Base-by-base conservation (phyloP, 2,888 invertebrate species). In the Heteromyza rotundicornis region DNA sequence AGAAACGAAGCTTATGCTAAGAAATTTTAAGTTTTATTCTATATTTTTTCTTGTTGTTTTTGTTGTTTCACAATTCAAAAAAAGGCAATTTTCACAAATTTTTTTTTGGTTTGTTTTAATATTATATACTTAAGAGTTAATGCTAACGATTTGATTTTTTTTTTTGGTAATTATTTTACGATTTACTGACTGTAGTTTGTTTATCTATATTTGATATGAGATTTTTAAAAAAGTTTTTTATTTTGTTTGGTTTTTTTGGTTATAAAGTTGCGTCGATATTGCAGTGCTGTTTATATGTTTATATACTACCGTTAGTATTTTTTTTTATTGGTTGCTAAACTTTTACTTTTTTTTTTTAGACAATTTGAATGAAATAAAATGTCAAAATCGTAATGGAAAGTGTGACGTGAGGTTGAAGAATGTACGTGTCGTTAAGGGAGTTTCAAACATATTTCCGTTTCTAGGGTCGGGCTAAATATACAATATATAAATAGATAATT, bases 81-180 rank as follows among this genome's bases (percentile, higher is more conserved):
- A 50, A 23, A 55, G 23, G 35, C 22, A 47, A 14, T 24, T 52
- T 24, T 52, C 32, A 32, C 50, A 52, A 61, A 54, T 58, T 66
- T 16, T 56, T 16, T 60, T 50, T 19, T 53, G 35, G 55, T 56
- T 61, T 24, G 14, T 32, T 59, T 56, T 59, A 10, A 24, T 53
- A 59, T n/a, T 32, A 16, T n/a, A 62, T 52, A 47, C 35, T 53
- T n/a, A n/a, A n/a, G n/a, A n/a, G n/a, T n/a, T 60, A 57, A 50
- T 58, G 51, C 56, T 44, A 63, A 63, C 59, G 57, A 63, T 66
- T 66, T 64, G 60, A 64, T 66, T 63, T 68, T 62, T 62, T 65
- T 57, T 63, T 60, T 52, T 22, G 56, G 40, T 52, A 19, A 17
- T 53, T 56, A 50, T 59, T n/a, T n/a, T 50, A 57, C n/a, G n/a